Evolutionary conservation across 2,113 vertebrate species (phyloP).

Genomic region (Bubo bubo): DNA sequence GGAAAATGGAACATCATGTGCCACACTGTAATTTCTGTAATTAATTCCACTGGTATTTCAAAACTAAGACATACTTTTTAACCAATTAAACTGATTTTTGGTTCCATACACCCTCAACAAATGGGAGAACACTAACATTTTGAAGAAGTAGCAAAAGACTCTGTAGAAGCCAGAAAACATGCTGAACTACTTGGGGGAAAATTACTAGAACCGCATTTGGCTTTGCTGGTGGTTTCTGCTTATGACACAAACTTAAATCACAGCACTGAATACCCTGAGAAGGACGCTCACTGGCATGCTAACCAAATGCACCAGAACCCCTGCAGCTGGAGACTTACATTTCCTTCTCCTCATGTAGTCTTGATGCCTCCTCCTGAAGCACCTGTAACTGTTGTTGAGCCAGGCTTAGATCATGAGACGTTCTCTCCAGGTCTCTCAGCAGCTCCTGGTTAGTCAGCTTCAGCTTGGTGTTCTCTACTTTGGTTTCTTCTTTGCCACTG

Average conservation of each 20-base stretch:
- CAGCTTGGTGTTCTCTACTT: constrained; percentile 87
- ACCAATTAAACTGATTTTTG: background rate
- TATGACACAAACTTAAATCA: background rate
- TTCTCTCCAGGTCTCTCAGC: constrained; percentile 79
- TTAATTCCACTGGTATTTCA: background rate
- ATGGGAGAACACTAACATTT: background rate
- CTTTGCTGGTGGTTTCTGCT: background rate
- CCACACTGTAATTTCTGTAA: background rate
- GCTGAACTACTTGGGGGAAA: background rate
- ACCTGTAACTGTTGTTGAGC: constrained; percentile 85
- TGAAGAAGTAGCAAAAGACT: background rate
- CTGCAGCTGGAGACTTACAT: constrained; percentile 74
- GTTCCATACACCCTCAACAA: background rate
- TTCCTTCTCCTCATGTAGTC: constrained; percentile 87
- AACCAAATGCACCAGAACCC: background rate
- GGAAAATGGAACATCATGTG: background rate
- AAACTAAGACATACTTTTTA: background rate
- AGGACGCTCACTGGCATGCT: background rate
- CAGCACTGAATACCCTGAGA: background rate
- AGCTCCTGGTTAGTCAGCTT: constrained; percentile 88
- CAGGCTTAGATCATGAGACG: constrained; percentile 77
- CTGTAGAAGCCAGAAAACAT: background rate
- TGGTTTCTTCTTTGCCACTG: constrained; percentile 84
- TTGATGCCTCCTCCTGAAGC: constrained; percentile 83
- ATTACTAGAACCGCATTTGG: background rate